These are phyloP conservation scores for Eumerus sabulonum DNA, from an alignment of 2,888 invertebrate genomes.

Conservation along the genomic window DNA sequence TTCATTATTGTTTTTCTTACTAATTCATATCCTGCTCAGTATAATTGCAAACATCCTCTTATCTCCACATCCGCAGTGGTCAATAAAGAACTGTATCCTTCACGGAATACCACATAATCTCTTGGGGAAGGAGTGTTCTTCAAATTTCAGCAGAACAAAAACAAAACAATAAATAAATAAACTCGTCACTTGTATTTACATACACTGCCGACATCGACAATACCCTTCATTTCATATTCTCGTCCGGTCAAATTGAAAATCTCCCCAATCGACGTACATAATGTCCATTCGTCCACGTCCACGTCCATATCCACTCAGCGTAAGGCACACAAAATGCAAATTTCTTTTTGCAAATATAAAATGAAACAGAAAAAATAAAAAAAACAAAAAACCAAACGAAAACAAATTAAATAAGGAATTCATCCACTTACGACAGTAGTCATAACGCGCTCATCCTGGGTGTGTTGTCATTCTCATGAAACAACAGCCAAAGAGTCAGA, in stretches of 20 bases:
- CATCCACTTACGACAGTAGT: constrained; percentile 41
- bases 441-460: constrained; percentile 33
- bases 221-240: constrained; percentile 50
- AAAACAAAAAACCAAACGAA: constrained; percentile 3
- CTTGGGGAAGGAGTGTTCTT: not conserved
- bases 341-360: constrained; percentile 24
- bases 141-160: constrained; percentile 3
- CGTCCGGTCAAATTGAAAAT: constrained; percentile 24
- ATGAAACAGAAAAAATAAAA: constrained; percentile 12
- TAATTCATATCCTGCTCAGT: no score
- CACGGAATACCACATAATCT: no score
- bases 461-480: constrained; percentile 50
- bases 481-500: constrained; percentile 5
- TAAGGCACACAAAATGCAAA: constrained; percentile 65
- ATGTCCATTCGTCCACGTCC: constrained; percentile 11
- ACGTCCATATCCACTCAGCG: constrained; percentile 48
- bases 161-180: constrained; percentile 14
- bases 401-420: constrained; percentile 9
- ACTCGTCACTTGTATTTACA: constrained; percentile 24
- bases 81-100: no score
- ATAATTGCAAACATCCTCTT: no score
- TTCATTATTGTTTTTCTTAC: no score
- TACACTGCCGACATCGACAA: constrained; percentile 25
- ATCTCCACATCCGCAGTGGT: no score
- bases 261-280: constrained; percentile 25